Conservation (phyloP, 2,797 vertebrate species). For the Valencia hispanica region DNA sequence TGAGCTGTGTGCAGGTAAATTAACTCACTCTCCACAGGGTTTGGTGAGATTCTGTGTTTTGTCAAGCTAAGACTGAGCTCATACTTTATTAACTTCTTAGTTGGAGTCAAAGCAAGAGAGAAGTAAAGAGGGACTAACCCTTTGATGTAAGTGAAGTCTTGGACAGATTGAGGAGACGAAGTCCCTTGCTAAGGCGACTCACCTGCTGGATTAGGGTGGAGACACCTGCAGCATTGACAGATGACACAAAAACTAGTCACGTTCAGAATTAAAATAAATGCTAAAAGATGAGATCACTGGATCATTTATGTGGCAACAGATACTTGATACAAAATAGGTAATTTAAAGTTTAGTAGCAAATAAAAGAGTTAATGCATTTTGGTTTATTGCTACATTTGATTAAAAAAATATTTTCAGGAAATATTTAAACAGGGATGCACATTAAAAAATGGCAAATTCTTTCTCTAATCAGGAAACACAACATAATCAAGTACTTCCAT, state of each 20-base stretch:
- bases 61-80: not conserved
- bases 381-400: too few species aligned
- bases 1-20: constrained; percentile 16
- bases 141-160: constrained; percentile 90
- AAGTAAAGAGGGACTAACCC: constrained; percentile 72
- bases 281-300: not conserved
- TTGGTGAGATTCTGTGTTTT: not conserved
- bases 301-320: not conserved
- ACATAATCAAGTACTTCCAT: not conserved
- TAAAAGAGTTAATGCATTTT: not conserved
- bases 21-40: constrained; percentile 10
- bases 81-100: not conserved
- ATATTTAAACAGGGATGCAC: too few species aligned
- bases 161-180: constrained; percentile 90
- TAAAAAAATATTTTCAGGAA: not conserved
- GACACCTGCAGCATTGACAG: constrained; percentile 74
- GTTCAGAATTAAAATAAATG: not conserved
- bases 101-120: not conserved
- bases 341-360: not conserved
- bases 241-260: not conserved
- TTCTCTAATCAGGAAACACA: not conserved
- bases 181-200: constrained; percentile 89
- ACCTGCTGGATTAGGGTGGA: constrained; percentile 90
- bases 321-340: not conserved
- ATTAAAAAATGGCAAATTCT: too few species aligned